Percentiles rank a stretch among this genome's conserved stretches.
Conservation (phyloP, 2,113 vertebrate genomes). For the Seriola rivoliana region DNA sequence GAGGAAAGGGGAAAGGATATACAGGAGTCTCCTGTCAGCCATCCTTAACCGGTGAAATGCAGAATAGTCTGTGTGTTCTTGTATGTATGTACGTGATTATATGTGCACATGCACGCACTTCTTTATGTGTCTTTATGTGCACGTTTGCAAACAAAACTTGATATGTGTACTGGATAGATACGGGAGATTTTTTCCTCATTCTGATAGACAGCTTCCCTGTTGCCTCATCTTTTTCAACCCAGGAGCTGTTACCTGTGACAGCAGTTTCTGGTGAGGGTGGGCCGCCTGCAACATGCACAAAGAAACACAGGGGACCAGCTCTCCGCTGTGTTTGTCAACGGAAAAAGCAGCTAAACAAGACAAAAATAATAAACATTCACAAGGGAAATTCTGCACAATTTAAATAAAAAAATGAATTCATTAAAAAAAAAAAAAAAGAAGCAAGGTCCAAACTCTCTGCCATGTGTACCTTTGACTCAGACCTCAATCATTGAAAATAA, state of each 20-base stretch:
- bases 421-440: not conserved
- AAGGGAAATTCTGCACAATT: not conserved
- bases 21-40: not conserved
- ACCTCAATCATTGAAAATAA: not conserved
- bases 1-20: slow-evolving; percentile 34
- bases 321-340: slow-evolving; percentile 9
- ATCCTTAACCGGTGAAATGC: slow-evolving; percentile 23
- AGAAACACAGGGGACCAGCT: slow-evolving; percentile 18
- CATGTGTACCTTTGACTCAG: not conserved
- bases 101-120: not conserved
- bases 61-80: not conserved
- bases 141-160: not conserved
- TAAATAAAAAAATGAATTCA: not conserved
- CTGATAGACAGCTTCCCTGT: slow-evolving; percentile 29
- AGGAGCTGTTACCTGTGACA: slow-evolving; percentile 56
- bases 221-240: slow-evolving; percentile 31
- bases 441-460: not conserved
- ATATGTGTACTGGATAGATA: slow-evolving; percentile 30
- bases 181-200: slow-evolving; percentile 24
- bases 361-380: slow-evolving; percentile 10
- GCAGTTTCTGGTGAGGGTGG: slow-evolving; percentile 35
- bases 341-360: not conserved
- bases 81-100: not conserved
- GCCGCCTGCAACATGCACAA: slow-evolving; percentile 32
- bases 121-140: not conserved